These are phyloP conservation scores for Hypotaenidia okinawae DNA, from an alignment of 2,797 vertebrate genomes.

Conservation along the genomic window DNA sequence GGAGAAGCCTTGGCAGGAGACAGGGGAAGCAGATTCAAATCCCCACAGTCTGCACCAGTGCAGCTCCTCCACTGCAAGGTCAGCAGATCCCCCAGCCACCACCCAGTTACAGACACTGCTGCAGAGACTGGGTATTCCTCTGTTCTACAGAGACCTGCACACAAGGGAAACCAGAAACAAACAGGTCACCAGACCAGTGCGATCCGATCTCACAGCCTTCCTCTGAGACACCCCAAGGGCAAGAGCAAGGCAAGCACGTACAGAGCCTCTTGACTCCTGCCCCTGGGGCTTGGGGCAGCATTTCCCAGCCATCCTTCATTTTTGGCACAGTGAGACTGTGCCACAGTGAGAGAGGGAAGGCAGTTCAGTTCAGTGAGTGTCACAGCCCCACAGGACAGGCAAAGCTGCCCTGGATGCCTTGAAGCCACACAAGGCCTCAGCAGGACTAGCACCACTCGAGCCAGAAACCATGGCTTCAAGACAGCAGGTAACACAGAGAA, in stretches of 20 bases:
- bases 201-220: neutral
- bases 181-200: neutral
- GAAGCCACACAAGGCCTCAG: neutral
- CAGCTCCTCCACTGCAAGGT: neutral
- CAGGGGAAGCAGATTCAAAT: neutral
- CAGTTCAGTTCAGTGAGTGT: neutral
- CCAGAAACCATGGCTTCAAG: neutral
- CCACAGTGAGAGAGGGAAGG: neutral
- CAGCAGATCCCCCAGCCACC: neutral
- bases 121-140: neutral
- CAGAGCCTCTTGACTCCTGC: neutral
- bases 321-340: neutral
- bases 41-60: neutral
- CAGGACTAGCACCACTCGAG: neutral
- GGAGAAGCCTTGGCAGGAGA: accelerated
- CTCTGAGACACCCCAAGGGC: neutral
- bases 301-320: neutral
- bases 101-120: neutral
- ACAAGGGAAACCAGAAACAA: neutral
- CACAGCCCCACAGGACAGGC: neutral
- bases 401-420: neutral
- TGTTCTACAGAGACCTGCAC: neutral
- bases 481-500: accelerated
- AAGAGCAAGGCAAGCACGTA: neutral
- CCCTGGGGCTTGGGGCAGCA: neutral